Conservation (phyloP, 2,113 vertebrate genomes). For the Mormyrus lacerda region DNA sequence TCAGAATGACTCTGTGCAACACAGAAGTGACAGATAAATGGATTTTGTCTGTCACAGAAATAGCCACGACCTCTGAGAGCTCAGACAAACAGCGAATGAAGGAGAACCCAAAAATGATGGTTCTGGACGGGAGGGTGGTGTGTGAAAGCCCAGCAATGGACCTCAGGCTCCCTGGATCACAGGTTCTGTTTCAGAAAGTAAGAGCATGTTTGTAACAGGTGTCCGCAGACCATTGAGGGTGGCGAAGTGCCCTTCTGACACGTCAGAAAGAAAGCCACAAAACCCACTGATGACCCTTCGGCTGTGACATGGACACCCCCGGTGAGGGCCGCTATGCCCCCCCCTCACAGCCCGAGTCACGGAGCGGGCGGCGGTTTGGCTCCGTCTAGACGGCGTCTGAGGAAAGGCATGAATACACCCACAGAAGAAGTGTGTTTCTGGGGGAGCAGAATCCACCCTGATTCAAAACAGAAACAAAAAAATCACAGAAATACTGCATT, state of each 20-base stretch:
- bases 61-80: neutral
- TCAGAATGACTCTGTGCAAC: neutral
- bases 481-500: neutral
- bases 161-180: neutral
- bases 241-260: neutral
- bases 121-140: neutral
- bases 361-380: conserved; percentile 69
- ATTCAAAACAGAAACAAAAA: conserved; percentile 20
- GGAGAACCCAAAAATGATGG: neutral
- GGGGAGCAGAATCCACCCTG: neutral
- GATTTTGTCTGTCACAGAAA: neutral
- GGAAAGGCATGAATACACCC: conserved; percentile 61
- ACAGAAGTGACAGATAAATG: neutral
- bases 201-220: neutral
- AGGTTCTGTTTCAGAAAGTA: neutral
- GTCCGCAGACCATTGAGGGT: neutral
- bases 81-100: neutral
- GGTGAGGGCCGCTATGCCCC: conserved; percentile 68
- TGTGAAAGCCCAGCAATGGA: neutral
- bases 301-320: conserved; percentile 5
- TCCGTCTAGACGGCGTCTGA: conserved; percentile 92
- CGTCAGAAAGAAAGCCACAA: neutral
- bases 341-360: conserved; percentile 65
- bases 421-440: conserved; percentile 27
- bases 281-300: neutral